A percentile compares a stretch with the other conserved stretches of the same genome.
These are phyloP conservation scores for Anneissia japonica DNA, from an alignment of 35 echinoderm and acorn worm genomes.

Conservation along the genomic window DNA sequence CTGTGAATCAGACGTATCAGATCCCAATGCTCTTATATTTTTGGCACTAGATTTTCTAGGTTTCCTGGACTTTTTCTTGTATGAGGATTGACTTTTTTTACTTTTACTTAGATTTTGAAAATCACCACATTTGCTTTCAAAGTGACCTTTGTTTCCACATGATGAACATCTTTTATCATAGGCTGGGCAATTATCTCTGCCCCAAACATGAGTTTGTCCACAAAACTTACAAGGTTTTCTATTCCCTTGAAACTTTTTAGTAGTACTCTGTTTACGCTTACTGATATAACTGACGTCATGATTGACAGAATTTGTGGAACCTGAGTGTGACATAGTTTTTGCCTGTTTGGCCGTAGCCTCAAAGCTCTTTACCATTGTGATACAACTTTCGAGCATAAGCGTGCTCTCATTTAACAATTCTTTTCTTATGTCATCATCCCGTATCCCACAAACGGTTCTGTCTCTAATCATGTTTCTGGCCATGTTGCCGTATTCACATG, in stretches of 20 bases:
- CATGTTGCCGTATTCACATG: slow-evolving; percentile 24
- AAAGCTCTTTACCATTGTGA: not conserved
- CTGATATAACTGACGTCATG: no score
- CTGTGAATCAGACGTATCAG: not conserved
- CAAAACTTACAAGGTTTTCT: no score
- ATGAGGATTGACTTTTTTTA: not conserved
- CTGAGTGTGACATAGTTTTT: not conserved
- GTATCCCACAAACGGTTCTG: slow-evolving; percentile 32
- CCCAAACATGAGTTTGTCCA: slow-evolving; percentile 4
- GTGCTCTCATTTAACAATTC: not conserved
- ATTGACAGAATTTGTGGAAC: no score
- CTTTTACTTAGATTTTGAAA: not conserved
- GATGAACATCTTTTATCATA: slow-evolving; percentile 27
- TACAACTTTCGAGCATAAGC: not conserved
- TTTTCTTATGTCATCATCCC: slow-evolving; percentile 5
- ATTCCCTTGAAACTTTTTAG: no score
- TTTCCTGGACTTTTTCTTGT: not conserved
- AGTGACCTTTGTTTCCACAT: slow-evolving; percentile 40
- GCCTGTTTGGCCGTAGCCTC: not conserved
- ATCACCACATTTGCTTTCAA: slow-evolving; percentile 18
- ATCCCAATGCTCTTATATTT: not conserved
- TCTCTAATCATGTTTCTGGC: slow-evolving; percentile 27
- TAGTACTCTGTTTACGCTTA: slow-evolving; percentile 16
- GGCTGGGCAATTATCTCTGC: slow-evolving; percentile 24
- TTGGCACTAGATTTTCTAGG: not conserved